Conservation (phyloP, 2,113 vertebrate species). For the Platycercus adscitus region DNA sequence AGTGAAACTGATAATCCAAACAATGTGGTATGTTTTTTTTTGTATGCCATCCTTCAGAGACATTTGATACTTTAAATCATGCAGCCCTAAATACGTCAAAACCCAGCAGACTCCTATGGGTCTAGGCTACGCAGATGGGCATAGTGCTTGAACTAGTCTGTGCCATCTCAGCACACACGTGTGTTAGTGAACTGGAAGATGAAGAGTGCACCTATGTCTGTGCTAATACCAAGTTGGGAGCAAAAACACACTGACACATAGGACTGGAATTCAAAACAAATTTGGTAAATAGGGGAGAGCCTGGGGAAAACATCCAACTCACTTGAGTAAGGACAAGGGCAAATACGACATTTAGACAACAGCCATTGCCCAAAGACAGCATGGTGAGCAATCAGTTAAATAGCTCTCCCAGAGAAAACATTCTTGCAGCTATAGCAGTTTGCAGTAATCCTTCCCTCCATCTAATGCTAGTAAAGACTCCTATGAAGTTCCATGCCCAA, state of each 20-base stretch:
- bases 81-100: neutral
- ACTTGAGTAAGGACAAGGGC: neutral
- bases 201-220: neutral
- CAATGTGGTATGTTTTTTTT: neutral
- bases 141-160: neutral
- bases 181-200: neutral
- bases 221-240: neutral
- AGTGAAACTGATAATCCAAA: neutral
- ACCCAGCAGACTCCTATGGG: neutral
- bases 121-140: rapidly evolving
- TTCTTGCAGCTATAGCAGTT: neutral
- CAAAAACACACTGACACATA: neutral
- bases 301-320: neutral
- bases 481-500: neutral
- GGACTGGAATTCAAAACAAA: neutral
- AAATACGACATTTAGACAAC: neutral
- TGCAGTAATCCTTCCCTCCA: neutral
- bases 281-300: neutral
- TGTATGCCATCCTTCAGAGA: neutral
- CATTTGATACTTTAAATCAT: neutral
- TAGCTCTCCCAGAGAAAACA: neutral
- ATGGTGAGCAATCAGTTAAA: neutral
- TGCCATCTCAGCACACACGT: neutral
- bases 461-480: neutral
- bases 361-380: neutral